Conservation (phyloP, 1,140 invertebrate genomes). For the Drosophila pachea region DNA sequence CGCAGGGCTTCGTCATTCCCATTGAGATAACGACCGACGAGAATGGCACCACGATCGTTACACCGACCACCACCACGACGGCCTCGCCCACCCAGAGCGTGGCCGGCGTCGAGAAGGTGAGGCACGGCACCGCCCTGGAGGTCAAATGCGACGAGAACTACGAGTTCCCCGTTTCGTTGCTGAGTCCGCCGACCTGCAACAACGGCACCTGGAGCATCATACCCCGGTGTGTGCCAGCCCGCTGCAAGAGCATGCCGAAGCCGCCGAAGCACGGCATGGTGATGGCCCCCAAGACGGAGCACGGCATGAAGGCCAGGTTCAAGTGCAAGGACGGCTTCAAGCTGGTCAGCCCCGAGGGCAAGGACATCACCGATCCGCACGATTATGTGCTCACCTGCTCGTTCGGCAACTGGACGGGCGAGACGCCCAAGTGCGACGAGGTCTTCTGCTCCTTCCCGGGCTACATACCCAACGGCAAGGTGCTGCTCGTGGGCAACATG, state of each 20-base stretch:
- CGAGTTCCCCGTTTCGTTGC: conserved; percentile 83
- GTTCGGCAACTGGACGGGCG: conserved; percentile 95
- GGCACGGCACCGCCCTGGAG: conserved; percentile 90
- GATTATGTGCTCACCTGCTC: conserved; percentile 88
- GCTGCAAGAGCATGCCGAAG: conserved; percentile 93
- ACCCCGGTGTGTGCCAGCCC: conserved; percentile 92
- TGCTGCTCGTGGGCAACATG: conserved; percentile 97
- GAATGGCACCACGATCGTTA: conserved; percentile 77
- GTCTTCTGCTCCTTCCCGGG: conserved; percentile 97
- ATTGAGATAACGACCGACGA: conserved; percentile 74
- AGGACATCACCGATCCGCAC: conserved; percentile 78
- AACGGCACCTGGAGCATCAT: conserved; percentile 98
- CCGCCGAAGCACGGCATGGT: conserved; percentile 95
- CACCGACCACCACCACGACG: conserved; percentile 80
- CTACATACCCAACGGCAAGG: conserved; percentile 92
- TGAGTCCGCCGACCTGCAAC: conserved; percentile 85
- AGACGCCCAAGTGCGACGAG: conserved; percentile 91
- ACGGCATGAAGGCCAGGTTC: conserved; percentile 95
- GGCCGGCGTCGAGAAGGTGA: conserved; percentile 81
- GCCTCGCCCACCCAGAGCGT: conserved; percentile 82
- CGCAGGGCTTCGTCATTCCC: conserved; percentile 87
- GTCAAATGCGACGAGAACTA: conserved; percentile 93
- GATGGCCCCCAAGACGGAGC: conserved; percentile 96
- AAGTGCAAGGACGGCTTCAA: conserved; percentile 95
- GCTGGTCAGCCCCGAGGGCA: conserved; percentile 84